phyloP scores from a whole-genome alignment of 2,888 invertebrate genomes.

The Alsophila aescularia region DNA sequence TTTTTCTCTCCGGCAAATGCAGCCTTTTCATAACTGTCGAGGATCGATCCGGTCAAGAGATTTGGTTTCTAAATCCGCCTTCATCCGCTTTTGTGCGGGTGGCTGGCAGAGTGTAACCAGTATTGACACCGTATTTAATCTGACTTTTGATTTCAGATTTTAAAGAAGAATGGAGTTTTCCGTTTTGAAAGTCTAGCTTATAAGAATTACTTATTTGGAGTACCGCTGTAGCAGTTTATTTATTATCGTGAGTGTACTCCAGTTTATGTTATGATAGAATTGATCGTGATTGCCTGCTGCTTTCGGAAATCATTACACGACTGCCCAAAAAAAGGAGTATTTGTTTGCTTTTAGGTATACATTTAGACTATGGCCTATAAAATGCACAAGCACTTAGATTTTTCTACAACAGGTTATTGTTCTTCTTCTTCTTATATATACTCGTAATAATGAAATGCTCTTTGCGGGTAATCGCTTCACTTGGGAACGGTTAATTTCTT shows the following conservation, averaged over 20 bases:
- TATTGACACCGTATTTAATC: background rate
- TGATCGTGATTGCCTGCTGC: conserved; percentile 14
- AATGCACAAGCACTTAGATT: too few species aligned
- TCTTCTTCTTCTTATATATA: too few species aligned
- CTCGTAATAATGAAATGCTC: too few species aligned
- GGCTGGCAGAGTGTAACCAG: background rate
- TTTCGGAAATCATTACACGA: conserved; percentile 1
- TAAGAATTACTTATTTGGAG: too few species aligned
- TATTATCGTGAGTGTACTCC: conserved; percentile 7
- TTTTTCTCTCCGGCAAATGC: conserved; percentile 60
- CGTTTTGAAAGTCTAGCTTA: too few species aligned
- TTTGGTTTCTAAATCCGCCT: conserved; percentile 66
- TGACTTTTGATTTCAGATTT: background rate
- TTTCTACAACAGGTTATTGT: too few species aligned
- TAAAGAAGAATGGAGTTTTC: too few species aligned
- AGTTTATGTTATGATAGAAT: conserved; percentile 3
- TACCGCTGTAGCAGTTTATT: conserved; percentile 22
- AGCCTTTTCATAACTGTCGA: conserved; percentile 79
- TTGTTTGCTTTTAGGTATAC: too few species aligned
- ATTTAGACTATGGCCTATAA: background rate
- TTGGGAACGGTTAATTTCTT: too few species aligned
- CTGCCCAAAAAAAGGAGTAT: too few species aligned
- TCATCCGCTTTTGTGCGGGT: conserved; percentile 49
- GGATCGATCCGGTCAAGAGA: conserved; percentile 67
- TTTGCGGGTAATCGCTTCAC: too few species aligned